Conservation (phyloP, 2,113 vertebrate genomes). For the Geothlypis trichas region DNA sequence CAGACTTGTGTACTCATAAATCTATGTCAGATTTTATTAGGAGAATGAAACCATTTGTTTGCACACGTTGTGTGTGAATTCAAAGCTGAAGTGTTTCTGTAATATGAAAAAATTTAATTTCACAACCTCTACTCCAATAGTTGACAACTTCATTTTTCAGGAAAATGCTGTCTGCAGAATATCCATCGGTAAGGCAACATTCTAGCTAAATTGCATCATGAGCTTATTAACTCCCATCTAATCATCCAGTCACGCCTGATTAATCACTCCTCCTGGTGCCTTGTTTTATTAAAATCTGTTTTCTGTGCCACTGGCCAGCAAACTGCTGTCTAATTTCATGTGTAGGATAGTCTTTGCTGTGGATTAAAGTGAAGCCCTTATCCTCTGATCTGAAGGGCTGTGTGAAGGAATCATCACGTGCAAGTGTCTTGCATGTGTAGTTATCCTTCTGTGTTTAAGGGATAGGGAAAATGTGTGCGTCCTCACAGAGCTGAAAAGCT, state of each 20-base stretch:
- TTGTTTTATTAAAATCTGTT: conserved; percentile 52
- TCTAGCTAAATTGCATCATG: conserved; percentile 34
- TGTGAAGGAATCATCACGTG: background rate
- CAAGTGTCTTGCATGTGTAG: background rate
- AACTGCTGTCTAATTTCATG: background rate
- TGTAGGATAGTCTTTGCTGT: background rate
- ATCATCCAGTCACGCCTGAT: conserved; percentile 49
- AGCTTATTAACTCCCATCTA: conserved; percentile 55
- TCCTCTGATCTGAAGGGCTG: background rate
- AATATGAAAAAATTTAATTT: conserved; percentile 6
- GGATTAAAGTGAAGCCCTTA: background rate
- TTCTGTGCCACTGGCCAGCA: background rate
- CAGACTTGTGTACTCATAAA: background rate
- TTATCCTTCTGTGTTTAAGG: background rate
- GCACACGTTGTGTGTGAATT: background rate
- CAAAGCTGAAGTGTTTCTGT: background rate
- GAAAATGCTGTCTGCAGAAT: background rate
- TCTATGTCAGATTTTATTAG: background rate
- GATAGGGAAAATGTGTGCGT: background rate
- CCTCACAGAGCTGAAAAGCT: background rate
- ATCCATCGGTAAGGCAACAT: background rate
- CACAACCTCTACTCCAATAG: background rate
- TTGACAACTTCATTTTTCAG: conserved; percentile 53
- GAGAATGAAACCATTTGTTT: background rate
- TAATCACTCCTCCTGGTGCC: conserved; percentile 37